These are phyloP conservation scores for Porites cylindrica DNA, from an alignment of 92 coral and sea anemone genomes.

Conservation along the genomic window DNA sequence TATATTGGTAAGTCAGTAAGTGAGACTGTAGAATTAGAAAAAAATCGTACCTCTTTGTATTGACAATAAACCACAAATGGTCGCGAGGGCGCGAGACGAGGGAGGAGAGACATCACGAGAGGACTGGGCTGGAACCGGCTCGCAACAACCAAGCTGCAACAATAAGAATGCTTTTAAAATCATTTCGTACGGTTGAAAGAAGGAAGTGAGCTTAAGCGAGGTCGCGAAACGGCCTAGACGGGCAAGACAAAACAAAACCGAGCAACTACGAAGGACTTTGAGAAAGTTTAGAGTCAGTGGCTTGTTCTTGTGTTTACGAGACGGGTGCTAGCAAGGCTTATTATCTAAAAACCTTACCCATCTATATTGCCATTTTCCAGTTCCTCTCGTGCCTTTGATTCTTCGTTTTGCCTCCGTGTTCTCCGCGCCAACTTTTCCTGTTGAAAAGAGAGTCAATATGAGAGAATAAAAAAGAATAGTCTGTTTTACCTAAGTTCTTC, in stretches of 20 bases:
- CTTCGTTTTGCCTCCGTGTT: slow-evolving; percentile 72
- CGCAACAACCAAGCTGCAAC: slow-evolving; percentile 83
- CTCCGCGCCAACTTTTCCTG: slow-evolving; percentile 86
- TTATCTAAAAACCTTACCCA: slow-evolving; percentile 52
- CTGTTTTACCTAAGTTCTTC: not conserved
- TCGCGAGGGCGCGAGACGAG: slow-evolving; percentile 92
- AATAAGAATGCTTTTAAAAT: not conserved
- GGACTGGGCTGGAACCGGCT: slow-evolving; percentile 87
- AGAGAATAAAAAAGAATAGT: not conserved
- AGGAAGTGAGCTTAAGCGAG: too few relatives aligned
- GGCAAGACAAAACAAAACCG: too few relatives aligned
- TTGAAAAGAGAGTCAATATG: not conserved
- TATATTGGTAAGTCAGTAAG: too few relatives aligned
- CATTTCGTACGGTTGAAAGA: too few relatives aligned
- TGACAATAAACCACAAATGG: slow-evolving; percentile 93
- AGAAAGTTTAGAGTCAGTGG: too few relatives aligned
- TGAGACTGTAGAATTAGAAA: not conserved
- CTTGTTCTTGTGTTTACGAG: too few relatives aligned
- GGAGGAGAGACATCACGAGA: slow-evolving; percentile 75
- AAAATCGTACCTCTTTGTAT: slow-evolving; percentile 82
- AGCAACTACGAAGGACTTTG: too few relatives aligned
- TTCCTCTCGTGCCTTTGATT: slow-evolving; percentile 59
- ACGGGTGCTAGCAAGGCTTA: too few relatives aligned
- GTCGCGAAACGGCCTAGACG: too few relatives aligned
- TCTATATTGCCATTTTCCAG: slow-evolving; percentile 73